Conservation (phyloP, 2,797 vertebrate species). For the Taeniopygia guttata region DNA sequence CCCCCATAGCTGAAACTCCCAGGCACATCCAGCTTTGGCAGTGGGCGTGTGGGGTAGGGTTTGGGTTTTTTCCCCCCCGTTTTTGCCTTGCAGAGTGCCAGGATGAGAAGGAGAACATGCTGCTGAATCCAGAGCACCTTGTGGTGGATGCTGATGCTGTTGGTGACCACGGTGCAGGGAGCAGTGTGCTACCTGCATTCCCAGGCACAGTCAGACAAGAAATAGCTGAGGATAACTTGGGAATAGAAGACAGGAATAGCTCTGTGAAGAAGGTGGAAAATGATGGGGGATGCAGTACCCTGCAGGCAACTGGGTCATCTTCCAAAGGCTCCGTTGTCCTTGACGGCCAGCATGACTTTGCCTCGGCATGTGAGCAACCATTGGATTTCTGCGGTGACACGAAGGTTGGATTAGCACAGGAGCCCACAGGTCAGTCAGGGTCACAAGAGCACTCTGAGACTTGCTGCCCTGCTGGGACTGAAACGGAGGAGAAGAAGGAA, state of each 20-base stretch:
- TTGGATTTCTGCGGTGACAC: background rate
- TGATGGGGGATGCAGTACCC: background rate
- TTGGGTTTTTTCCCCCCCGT: rapidly evolving
- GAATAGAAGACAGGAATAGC: background rate
- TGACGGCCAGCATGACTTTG: background rate
- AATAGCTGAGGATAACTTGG: background rate
- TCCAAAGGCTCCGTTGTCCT: background rate
- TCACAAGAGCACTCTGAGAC: background rate
- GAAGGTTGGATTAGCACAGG: background rate
- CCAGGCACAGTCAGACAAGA: background rate
- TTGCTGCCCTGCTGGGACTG: background rate
- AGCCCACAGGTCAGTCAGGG: background rate
- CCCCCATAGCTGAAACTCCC: background rate
- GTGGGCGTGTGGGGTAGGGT: background rate
- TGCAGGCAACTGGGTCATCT: background rate
- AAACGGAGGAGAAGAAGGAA: background rate
- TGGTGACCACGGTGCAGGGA: background rate
- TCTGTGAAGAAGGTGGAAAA: background rate
- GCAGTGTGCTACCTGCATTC: background rate
- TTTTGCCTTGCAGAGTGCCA: slow-evolving; percentile 15
- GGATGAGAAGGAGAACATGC: background rate
- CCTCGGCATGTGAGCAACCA: background rate
- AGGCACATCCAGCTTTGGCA: background rate
- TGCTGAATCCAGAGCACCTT: background rate
- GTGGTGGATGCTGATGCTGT: background rate